Percentiles rank a stretch among this genome's conserved stretches.
These are phyloP conservation scores for Marronus borbonicus DNA, from an alignment of 2,888 invertebrate species.

Conservation along the genomic window DNA sequence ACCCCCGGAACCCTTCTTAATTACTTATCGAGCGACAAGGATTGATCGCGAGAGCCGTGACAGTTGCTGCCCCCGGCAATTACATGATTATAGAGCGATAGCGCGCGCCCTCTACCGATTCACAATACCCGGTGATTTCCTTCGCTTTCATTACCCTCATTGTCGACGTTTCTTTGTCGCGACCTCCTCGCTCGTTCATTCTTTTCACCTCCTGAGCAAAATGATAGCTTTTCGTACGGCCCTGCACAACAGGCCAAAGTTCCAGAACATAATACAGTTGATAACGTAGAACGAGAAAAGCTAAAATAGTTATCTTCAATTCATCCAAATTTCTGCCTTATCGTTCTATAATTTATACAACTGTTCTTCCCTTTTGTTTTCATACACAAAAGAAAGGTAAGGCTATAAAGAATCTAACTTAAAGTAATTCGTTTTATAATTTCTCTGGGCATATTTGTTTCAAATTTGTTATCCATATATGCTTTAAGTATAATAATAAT, in stretches of 20 bases:
- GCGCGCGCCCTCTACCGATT: slow-evolving; percentile 54
- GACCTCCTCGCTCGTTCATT: slow-evolving; percentile 62
- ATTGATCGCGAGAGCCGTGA: slow-evolving; percentile 68
- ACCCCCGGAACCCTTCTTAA: slow-evolving; percentile 61
- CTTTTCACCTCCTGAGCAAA: slow-evolving; percentile 66
- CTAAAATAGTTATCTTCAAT: slow-evolving; percentile 43
- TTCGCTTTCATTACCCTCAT: slow-evolving; percentile 70
- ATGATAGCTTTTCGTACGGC: slow-evolving; percentile 64
- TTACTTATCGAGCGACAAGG: slow-evolving; percentile 67
- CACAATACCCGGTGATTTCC: slow-evolving; percentile 69
- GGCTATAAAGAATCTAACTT: background rate
- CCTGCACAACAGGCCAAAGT: slow-evolving; percentile 58
- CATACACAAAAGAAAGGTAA: background rate
- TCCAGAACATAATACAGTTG: slow-evolving; percentile 60
- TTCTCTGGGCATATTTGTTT: too few species aligned
- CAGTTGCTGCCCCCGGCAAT: slow-evolving; percentile 64
- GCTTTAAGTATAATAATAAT: too few species aligned
- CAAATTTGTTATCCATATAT: too few species aligned
- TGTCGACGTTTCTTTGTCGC: slow-evolving; percentile 60
- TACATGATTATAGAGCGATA: slow-evolving; percentile 66
- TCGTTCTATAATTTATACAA: slow-evolving; percentile 6
- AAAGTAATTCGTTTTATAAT: background rate
- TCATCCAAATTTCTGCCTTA: slow-evolving; percentile 34
- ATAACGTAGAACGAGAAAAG: slow-evolving; percentile 36
- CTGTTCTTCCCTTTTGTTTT: background rate